Percentiles rank a stretch among this genome's conserved stretches.
These are phyloP conservation scores for Pyrgus malvae DNA, from an alignment of 2,888 invertebrate species.

Conservation along the genomic window DNA sequence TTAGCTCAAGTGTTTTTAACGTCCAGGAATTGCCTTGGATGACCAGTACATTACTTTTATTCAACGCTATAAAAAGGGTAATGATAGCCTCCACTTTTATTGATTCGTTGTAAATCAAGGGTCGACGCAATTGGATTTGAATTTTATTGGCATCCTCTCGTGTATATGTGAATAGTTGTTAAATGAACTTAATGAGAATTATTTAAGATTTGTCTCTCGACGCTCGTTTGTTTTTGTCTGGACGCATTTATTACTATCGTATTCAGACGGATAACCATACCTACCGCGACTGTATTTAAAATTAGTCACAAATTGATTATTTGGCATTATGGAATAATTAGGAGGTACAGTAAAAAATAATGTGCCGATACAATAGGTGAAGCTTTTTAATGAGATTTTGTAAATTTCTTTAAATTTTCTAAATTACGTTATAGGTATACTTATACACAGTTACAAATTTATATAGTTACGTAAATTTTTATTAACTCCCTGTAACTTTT, in stretches of 20 bases:
- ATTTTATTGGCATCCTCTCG: conserved; percentile 72
- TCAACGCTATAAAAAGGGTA: conserved; percentile 74
- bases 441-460: no score
- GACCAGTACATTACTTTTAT: conserved; percentile 74
- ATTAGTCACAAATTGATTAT: no score
- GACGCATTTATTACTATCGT: conserved; percentile 22
- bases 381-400: no score
- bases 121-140: conserved; percentile 75
- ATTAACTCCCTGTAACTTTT: no score
- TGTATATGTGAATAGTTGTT: conserved; percentile 64
- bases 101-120: conserved; percentile 78
- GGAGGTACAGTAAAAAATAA: no score
- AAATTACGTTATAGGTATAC: no score
- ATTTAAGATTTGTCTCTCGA: conserved; percentile 38
- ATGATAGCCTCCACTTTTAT: conserved; percentile 77
- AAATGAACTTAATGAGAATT: conserved; percentile 62
- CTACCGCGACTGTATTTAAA: conserved; percentile 10
- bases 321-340: no score
- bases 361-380: no score
- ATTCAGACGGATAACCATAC: conserved; percentile 21
- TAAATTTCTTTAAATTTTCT: no score
- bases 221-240: conserved; percentile 31
- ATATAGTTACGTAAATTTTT: no score
- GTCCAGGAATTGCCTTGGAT: conserved; percentile 53
- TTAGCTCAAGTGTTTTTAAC: conserved; percentile 32